These are phyloP conservation scores for Hypena proboscidalis DNA, from an alignment of 2,888 invertebrate species.

Conservation along the genomic window DNA sequence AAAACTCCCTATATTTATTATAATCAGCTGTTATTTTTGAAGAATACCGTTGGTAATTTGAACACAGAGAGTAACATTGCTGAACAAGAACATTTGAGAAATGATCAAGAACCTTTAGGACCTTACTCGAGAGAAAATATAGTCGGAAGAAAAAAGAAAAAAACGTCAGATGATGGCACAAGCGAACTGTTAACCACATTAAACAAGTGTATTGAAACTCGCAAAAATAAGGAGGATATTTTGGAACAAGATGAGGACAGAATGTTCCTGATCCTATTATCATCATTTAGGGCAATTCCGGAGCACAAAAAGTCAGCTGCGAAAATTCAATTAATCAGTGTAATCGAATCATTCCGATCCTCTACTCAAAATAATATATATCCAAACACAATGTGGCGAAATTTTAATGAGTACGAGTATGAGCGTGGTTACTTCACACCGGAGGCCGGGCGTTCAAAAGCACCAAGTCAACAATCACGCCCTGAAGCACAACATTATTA, in stretches of 20 bases:
- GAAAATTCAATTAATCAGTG: constrained; percentile 19
- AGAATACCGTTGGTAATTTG: constrained; percentile 27
- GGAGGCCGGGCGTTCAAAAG: constrained; percentile 18
- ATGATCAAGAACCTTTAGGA: constrained; percentile 32
- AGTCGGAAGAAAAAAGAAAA: constrained; percentile 26
- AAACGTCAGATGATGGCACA: constrained; percentile 23
- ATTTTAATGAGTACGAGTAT: constrained; percentile 25
- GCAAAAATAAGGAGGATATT: constrained; percentile 20
- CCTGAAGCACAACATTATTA: constrained; percentile 25
- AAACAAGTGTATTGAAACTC: constrained; percentile 26
- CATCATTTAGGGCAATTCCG: constrained; percentile 19
- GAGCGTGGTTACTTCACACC: constrained; percentile 22
- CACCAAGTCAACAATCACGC: constrained; percentile 24
- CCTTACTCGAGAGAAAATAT: constrained; percentile 26
- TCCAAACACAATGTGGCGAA: constrained; percentile 20
- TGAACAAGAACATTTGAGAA: constrained; percentile 25
- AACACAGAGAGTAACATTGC: constrained; percentile 30
- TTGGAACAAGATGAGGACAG: constrained; percentile 16
- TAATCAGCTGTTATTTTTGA: constrained; percentile 29
- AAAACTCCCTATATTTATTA: constrained; percentile 31
- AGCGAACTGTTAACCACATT: constrained; percentile 13
- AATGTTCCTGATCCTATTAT: constrained; percentile 21
- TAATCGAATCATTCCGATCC: constrained; percentile 17
- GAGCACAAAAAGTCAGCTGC: constrained; percentile 24
- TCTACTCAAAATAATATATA: constrained; percentile 18